Conservation (phyloP, 2,797 vertebrate species). For the Etheostoma perlongum region DNA sequence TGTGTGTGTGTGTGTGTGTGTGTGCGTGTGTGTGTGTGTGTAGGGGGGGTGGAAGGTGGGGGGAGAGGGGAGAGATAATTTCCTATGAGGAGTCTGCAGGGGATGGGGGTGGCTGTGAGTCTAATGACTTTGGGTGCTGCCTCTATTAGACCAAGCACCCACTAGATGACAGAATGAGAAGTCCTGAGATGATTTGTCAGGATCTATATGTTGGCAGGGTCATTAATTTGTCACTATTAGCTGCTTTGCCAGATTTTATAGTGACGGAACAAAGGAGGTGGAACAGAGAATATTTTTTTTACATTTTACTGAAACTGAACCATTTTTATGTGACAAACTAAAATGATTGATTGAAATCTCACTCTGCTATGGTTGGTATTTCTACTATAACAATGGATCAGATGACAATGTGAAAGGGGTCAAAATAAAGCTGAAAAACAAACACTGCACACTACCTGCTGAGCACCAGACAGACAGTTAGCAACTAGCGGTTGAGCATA, state of each 20-base stretch:
- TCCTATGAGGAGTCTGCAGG: constrained; percentile 43
- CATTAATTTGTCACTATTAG: constrained; percentile 57
- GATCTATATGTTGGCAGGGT: constrained; percentile 31
- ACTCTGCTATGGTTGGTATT: background rate
- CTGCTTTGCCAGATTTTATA: constrained; percentile 30
- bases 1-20: constrained; percentile 10
- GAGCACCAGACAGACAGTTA: background rate
- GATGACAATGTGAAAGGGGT: background rate
- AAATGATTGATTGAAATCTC: background rate
- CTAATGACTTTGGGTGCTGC: constrained; percentile 59
- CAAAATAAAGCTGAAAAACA: too few relatives aligned
- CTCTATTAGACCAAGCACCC: constrained; percentile 54
- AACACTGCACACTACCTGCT: too few relatives aligned
- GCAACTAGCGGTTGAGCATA: too few relatives aligned
- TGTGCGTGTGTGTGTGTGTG: background rate
- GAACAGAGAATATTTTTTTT: background rate
- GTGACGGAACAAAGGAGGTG: background rate
- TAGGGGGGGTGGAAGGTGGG: background rate
- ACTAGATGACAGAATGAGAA: constrained; percentile 52
- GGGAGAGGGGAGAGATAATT: constrained; percentile 46
- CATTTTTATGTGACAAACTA: too few relatives aligned
- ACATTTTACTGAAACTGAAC: too few relatives aligned
- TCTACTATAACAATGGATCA: background rate
- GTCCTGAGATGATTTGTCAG: constrained; percentile 50
- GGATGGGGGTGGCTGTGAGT: constrained; percentile 14